These are phyloP conservation scores for Cebus imitator DNA, from an alignment of 2,113 vertebrate species.

Conservation along the genomic window DNA sequence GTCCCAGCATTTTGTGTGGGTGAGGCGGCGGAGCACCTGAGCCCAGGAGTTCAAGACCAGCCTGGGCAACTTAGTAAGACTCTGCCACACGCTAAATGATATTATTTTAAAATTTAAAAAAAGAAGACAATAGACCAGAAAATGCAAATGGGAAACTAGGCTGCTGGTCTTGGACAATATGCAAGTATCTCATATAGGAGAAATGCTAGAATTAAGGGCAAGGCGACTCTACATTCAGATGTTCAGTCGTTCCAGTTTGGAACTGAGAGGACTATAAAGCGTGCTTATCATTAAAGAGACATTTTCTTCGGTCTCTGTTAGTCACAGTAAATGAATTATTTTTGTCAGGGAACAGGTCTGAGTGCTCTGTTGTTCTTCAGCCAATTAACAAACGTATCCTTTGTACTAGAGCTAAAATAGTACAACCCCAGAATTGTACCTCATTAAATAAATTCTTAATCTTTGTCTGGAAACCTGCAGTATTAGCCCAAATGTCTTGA, in stretches of 20 bases:
- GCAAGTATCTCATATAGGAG: background rate
- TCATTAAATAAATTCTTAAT: background rate
- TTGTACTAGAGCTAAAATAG: background rate
- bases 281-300: background rate
- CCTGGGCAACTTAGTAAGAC: no score
- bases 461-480: background rate
- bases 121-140: background rate
- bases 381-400: background rate
- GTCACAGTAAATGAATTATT: background rate
- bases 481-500: background rate
- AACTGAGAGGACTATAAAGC: background rate
- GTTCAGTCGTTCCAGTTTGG: background rate
- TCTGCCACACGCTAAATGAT: no score
- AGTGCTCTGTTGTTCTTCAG: background rate
- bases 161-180: background rate
- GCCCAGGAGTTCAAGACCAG: no score
- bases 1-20: no score
- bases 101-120: no score
- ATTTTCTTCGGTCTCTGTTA: background rate
- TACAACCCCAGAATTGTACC: background rate
- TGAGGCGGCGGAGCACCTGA: no score
- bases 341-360: background rate
- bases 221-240: no score
- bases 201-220: background rate
- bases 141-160: background rate